A percentile compares a stretch with the other conserved stretches of the same genome.
These are phyloP conservation scores for Paelopatides confundens DNA, from an alignment of 53 echinoderm and acorn worm genomes.

Conservation along the genomic window DNA sequence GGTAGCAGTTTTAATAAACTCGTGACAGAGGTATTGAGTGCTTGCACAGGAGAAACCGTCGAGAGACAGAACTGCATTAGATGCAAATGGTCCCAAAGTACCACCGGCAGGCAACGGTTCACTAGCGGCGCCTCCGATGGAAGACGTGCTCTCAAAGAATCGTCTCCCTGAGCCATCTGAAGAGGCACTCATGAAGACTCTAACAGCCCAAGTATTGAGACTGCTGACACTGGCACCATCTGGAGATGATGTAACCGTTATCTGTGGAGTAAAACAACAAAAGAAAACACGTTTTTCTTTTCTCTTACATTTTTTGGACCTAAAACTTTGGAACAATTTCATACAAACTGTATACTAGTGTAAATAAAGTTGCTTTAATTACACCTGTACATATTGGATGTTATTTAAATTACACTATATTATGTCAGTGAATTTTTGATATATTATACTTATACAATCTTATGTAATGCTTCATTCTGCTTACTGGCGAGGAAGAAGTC, in stretches of 20 bases:
- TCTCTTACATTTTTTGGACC: too few species aligned
- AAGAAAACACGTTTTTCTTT: too few species aligned
- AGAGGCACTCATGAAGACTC: conserved; percentile 56
- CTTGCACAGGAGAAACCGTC: conserved; percentile 61
- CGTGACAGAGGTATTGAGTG: conserved; percentile 62
- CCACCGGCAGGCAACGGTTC: conserved; percentile 37
- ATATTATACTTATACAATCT: too few species aligned
- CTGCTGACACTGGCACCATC: conserved; percentile 66
- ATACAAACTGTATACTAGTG: too few species aligned
- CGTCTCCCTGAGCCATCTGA: conserved; percentile 39
- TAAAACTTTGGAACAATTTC: too few species aligned
- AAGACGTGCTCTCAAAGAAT: conserved; percentile 32
- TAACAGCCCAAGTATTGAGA: conserved; percentile 70
- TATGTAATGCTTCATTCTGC: too few species aligned
- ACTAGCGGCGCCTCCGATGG: conserved; percentile 29
- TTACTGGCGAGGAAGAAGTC: too few species aligned
- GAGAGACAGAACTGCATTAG: conserved; percentile 50
- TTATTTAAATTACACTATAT: too few species aligned
- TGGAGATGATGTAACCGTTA: conserved; percentile 46
- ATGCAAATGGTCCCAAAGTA: neutral
- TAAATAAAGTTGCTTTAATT: too few species aligned
- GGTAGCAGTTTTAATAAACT: conserved; percentile 59
- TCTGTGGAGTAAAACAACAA: conserved; percentile 35
- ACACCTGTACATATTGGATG: too few species aligned
- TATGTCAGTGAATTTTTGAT: too few species aligned